Base-by-base conservation (phyloP, 2,888 invertebrate species). In the Pollenia griseotomentosa region DNA sequence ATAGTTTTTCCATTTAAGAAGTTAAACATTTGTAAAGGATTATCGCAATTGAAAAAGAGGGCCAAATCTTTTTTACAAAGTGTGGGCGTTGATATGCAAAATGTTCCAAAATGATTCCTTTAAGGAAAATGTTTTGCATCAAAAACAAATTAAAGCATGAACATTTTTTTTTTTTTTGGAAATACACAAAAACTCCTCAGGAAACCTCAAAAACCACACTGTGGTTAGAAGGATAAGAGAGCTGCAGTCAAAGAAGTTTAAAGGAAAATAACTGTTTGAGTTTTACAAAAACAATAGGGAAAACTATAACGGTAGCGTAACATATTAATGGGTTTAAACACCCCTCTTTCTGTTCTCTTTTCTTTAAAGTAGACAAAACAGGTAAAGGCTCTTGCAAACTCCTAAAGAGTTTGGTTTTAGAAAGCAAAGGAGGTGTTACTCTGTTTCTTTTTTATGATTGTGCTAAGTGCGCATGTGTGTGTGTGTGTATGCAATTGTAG, bases 251-350 rank as follows among this genome's bases (percentile, higher is more conserved):
- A 46, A 12, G 33, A 46, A 33, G n/a, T 33, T 33, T 33, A 33
- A 33, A 40, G 0, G 14, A 9, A 11, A 53, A 19, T 9, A 53
- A 68, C 12, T 33, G 63, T 57, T 53, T 44, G 16, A 23, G 33
- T 33, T 33, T 33, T 6, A 33, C 6, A 63, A 14, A n/a, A 66
- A 71, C 19, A 40, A 44, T 8, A 12, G 44, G 16, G 12, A 46
- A 48, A 85, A 65, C n/a, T 82, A 81, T 88, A 87, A 83, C 88
- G 79, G 89, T 87, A 87, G 86, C 88, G 89, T 89, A 88, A 88
- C 88, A 89, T 83, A 87, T 86, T 91, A 92, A 91, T 92, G 91
- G 91, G 90, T 87, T 91, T 91, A 91, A 87, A 91, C 91, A 91
- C 89, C 91, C 90, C 90, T 88, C 89, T 89, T 70, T 65, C 9